Percentiles rank a stretch among this genome's conserved stretches.
Conservation (phyloP, 2,113 vertebrate genomes). For the Megalops atlanticus region DNA sequence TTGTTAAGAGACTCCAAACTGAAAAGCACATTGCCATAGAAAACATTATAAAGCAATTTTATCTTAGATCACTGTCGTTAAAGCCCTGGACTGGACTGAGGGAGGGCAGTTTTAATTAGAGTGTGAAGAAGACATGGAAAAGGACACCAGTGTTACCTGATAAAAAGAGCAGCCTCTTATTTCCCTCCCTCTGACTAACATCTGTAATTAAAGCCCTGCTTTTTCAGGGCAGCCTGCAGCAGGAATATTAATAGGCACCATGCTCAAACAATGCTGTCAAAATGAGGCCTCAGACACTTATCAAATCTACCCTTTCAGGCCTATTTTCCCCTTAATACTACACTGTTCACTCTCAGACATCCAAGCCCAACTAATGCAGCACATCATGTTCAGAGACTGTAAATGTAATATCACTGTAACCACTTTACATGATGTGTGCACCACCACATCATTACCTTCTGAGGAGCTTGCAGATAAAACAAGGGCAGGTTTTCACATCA, state of each 20-base stretch:
- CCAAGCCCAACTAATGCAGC: no score
- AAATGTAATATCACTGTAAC: neutral
- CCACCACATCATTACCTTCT: neutral
- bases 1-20: neutral
- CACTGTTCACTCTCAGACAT: no score
- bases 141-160: neutral
- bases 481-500: neutral
- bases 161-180: no score
- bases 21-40: neutral
- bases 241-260: no score
- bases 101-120: no score
- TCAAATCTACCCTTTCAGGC: no score
- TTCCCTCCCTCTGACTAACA: neutral
- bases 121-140: neutral
- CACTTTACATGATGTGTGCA: no score
- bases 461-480: neutral
- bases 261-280: no score
- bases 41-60: neutral
- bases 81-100: neutral
- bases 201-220: neutral
- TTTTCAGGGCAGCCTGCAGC: no score
- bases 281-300: no score
- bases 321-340: no score
- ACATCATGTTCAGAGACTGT: neutral
- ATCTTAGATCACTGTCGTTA: neutral